These are phyloP conservation scores for Rhaphigaster nebulosa DNA, from an alignment of 2,888 invertebrate species.

Conservation along the genomic window DNA sequence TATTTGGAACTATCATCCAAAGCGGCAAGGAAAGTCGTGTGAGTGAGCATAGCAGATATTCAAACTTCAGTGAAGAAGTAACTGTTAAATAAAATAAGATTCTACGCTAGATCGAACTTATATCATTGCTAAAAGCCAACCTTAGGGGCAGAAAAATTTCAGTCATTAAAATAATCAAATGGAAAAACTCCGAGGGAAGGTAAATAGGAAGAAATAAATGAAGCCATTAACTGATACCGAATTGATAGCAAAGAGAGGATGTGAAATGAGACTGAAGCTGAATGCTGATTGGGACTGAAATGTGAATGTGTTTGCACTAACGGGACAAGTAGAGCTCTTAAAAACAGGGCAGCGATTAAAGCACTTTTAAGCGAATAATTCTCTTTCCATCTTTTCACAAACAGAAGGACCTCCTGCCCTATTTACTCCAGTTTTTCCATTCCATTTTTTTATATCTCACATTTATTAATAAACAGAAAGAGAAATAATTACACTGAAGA, in stretches of 20 bases:
- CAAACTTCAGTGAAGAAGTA: too few relatives aligned
- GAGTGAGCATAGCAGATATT: too few relatives aligned
- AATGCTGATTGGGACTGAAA: constrained; percentile 38
- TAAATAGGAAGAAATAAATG: background rate
- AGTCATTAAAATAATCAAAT: background rate
- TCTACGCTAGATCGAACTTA: background rate
- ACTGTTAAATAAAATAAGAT: too few relatives aligned
- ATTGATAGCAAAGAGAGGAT: background rate
- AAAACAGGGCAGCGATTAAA: background rate
- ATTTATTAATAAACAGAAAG: background rate
- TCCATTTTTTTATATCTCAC: background rate
- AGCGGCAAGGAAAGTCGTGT: too few relatives aligned
- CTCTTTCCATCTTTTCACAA: background rate
- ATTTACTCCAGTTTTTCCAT: background rate
- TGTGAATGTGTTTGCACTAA: constrained; percentile 40
- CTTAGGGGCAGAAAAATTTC: background rate
- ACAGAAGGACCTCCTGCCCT: background rate
- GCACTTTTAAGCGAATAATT: constrained; percentile 12
- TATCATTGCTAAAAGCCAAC: background rate
- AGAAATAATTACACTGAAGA: background rate
- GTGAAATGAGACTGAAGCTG: background rate
- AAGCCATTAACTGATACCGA: background rate
- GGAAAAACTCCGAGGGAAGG: background rate
- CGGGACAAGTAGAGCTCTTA: constrained; percentile 16
- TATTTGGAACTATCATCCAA: too few relatives aligned